Percentiles rank a stretch among this genome's conserved stretches.
phyloP scores from a whole-genome alignment of 2,113 vertebrate species.

The Channa maculata region DNA sequence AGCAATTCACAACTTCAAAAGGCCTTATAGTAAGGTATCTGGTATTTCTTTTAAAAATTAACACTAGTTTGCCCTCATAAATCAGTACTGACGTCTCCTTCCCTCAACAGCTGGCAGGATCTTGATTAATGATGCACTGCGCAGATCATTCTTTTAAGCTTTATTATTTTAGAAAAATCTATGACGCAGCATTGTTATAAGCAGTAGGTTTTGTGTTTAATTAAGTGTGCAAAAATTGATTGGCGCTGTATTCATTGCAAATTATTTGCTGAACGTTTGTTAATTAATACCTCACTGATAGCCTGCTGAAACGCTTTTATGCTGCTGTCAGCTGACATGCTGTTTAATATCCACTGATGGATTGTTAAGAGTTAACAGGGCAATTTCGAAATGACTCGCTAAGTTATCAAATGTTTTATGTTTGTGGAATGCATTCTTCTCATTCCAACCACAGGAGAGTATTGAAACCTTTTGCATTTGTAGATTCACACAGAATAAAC shows the following conservation, averaged over 20 bases:
- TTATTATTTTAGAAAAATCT: too few species aligned
- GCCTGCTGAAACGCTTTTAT: not conserved
- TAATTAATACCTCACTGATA: slow-evolving; percentile 3
- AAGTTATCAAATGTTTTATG: slow-evolving; percentile 1
- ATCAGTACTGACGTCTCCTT: too few species aligned
- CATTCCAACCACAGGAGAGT: not conserved
- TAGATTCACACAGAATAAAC: slow-evolving; percentile 10
- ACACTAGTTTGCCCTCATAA: not conserved
- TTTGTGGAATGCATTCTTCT: slow-evolving; percentile 12
- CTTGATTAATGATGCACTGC: too few species aligned
- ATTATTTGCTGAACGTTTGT: too few species aligned
- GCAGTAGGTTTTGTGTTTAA: too few species aligned
- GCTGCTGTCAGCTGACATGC: not conserved
- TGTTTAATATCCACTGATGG: slow-evolving; percentile 8
- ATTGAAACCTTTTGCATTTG: slow-evolving; percentile 27
- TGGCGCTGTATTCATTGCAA: not conserved
- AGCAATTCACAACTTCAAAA: not conserved
- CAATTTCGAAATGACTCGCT: slow-evolving; percentile 3
- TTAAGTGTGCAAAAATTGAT: not conserved
- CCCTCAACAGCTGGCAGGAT: too few species aligned
- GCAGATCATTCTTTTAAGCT: too few species aligned
- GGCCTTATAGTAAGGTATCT: not conserved
- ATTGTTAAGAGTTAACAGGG: not conserved
- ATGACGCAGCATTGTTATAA: too few species aligned
- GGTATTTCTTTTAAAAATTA: not conserved